A percentile compares a stretch with the other conserved stretches of the same genome.
Conservation (phyloP, 2,113 vertebrate species). For the Kryptolebias marmoratus region DNA sequence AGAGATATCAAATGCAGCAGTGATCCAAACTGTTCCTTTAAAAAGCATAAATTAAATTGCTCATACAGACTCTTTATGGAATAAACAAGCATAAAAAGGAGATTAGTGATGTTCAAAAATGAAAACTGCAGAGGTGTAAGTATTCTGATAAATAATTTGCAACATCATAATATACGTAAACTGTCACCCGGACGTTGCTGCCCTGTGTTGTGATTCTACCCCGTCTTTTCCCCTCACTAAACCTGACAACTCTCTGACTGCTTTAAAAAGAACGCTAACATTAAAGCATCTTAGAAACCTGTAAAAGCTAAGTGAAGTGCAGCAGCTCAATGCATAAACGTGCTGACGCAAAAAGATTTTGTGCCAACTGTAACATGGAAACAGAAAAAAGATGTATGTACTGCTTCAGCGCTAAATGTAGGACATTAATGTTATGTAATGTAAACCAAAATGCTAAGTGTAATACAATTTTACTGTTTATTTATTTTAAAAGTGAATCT, state of each 20-base stretch:
- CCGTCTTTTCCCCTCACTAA: background rate
- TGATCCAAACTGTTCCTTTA: background rate
- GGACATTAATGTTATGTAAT: too few relatives aligned
- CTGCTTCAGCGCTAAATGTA: too few relatives aligned
- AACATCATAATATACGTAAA: background rate
- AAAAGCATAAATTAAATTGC: background rate
- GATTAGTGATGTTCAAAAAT: background rate
- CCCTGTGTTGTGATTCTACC: background rate
- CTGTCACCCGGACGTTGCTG: background rate
- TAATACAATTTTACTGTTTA: too few relatives aligned
- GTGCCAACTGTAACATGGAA: too few relatives aligned
- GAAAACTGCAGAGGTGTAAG: background rate
- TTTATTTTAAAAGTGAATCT: too few relatives aligned
- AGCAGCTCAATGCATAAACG: background rate
- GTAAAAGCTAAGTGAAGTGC: background rate
- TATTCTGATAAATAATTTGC: background rate
- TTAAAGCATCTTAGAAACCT: background rate
- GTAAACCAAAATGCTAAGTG: too few relatives aligned
- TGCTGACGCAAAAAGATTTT: too few relatives aligned
- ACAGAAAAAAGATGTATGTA: too few relatives aligned
- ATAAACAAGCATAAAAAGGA: background rate
- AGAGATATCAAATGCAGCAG: background rate
- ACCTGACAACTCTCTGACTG: background rate
- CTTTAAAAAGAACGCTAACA: background rate
- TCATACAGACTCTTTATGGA: background rate